Conservation (phyloP, 2,797 vertebrate species). For the Phrynocephalus vlangalii region DNA sequence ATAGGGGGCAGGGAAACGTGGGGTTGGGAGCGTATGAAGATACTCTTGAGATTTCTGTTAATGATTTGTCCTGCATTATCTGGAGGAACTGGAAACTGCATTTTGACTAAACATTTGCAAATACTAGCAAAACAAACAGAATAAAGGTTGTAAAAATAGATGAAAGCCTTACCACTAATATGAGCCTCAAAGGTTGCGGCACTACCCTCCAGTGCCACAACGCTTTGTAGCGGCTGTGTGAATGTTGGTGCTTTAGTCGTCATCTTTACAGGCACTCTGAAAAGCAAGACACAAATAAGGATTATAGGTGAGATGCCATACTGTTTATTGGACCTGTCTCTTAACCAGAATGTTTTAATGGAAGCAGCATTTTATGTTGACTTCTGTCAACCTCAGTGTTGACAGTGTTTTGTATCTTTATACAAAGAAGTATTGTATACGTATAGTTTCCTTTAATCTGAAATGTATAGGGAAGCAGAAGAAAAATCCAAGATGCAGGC, state of each 20-base stretch:
- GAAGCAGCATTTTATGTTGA: slow-evolving; percentile 1
- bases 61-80: neutral
- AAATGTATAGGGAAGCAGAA: slow-evolving; percentile 1
- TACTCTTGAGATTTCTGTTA: neutral
- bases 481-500: slow-evolving; percentile 28
- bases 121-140: neutral
- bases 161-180: slow-evolving; percentile 91
- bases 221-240: slow-evolving; percentile 95
- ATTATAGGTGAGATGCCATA: slow-evolving; percentile 13
- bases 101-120: neutral
- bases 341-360: neutral
- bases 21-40: neutral
- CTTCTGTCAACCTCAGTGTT: neutral
- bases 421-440: neutral
- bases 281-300: slow-evolving; percentile 57
- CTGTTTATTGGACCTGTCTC: slow-evolving; percentile 16
- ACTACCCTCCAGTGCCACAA: slow-evolving; percentile 99
- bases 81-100: neutral
- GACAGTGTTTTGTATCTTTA: no score
- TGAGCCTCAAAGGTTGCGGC: slow-evolving; percentile 97
- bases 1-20: neutral
- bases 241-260: slow-evolving; percentile 95
- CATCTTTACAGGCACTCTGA: slow-evolving; percentile 94
- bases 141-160: neutral
- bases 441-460: slow-evolving; percentile 31